Base-by-base conservation (phyloP, 2,888 invertebrate genomes). In the Bhutanitis thaidina region DNA sequence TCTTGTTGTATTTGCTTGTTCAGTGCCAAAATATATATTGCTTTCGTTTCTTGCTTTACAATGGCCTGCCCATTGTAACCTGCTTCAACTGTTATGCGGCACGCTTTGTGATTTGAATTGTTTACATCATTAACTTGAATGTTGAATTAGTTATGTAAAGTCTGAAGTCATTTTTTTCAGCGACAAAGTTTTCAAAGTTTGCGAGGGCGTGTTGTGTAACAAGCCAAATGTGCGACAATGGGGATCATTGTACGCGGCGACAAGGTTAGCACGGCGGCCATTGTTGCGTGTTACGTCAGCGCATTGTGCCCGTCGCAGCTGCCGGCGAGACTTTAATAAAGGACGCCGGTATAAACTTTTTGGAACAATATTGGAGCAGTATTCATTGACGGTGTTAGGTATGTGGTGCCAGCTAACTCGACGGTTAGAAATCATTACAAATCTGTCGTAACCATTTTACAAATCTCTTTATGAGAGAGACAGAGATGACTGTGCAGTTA, bases 401-500 rank as follows among this genome's bases (percentile, higher is more conserved):
- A 34, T 1, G 34, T 34, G 7, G 34, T 34, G 7, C 7, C 12
- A 12, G 12, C 12, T 7, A 9, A 34, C 30, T 34, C 12, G 12
- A 34, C 34, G 5, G 13, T 34, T 12, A 34, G 5, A 10, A 4
- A 12, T 7, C n/a, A n/a, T 34, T 34, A 34, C 12, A n/a, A 34
- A 30, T 3, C 34, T 10, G n/a, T 12, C 12, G 7, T 1, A 27
- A 8, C 8, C 27, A 8, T 8, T 12, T 32, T 12, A 10, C 5
- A 34, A 34, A 7, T 34, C 12, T 12, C 5, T 7, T 12, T 34
- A 12, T 34, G 34, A 12, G n/a, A 5, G 4, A 34, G 35, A 32
- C 20, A 37, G 45, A 56, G 75, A 52, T 55, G 53, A 65, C 49
- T 51, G 80, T 80, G 80, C 54, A 55, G 38, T 48, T 46, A 25